Evolutionary conservation across 2,797 vertebrate species (phyloP), one percentile per base, ranked within the genome.

Genomic region (Enteromius radiatus): DNA sequence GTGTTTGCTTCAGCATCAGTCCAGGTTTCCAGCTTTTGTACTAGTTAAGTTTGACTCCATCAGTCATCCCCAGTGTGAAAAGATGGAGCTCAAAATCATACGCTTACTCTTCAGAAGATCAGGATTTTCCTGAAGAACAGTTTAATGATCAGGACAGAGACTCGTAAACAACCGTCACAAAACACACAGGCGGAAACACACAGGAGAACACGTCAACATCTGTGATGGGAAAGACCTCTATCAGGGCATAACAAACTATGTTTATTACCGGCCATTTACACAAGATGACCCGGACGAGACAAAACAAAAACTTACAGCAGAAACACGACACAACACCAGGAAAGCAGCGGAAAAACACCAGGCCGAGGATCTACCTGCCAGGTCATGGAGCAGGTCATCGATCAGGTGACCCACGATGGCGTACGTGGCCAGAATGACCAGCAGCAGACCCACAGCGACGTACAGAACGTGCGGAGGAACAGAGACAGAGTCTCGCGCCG

Each of bases 321-420:
- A 61, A 28, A 61, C 36, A 56, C 31, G 23, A 0, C 74, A 45
- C n/a, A 56, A 49, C 47, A 26, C 38, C 38, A 41, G 38, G 38
- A 41, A 9, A 41, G 9, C 38, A 41, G 9, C 9, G 38, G 38
- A 10, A 41, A 41, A 41, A 41, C 38, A 41, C 8, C 38, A 41
- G 38, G 38, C 38, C 9, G 9, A 41, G 38, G 38, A 41, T 41
- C 38, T 41, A 98, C 97, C 97, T 0, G 96, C 94, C 0, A 98
- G 91, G 90, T 98, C 96, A 17, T 97, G 97, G 76, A 94, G 87
- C 49, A 98, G 94, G 90, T 98, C 97, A 84, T 96, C 96, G 88
- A 98, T 96, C 84, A 98, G 95, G 89, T 98, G 97, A 8, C 97
- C 96, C n/a, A 97, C 96, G 2, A 98, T 96, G 89, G 96, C 96